Evolutionary conservation across 2,113 vertebrate genomes (phyloP).

Genomic region (Sigmodon hispidus): DNA sequence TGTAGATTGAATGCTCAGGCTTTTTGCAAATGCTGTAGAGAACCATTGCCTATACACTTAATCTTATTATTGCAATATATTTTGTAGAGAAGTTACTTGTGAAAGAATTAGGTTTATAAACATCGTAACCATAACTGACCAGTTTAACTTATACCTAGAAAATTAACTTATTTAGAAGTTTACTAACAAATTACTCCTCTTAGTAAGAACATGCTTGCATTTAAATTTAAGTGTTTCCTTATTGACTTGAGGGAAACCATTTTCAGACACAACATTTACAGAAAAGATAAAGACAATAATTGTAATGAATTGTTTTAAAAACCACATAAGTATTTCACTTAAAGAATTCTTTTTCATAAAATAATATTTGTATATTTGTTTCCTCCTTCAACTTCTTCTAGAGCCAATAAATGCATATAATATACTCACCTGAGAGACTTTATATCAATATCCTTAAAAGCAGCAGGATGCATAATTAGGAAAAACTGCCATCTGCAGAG

Average conservation of each 20-base stretch:
- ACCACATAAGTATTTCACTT: slow-evolving; percentile 1
- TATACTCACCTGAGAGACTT: slow-evolving; percentile 47
- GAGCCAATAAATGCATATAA: slow-evolving; percentile 51
- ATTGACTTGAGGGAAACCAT: not conserved
- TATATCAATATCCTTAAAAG: slow-evolving; percentile 54
- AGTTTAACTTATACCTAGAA: not conserved
- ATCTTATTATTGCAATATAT: not conserved
- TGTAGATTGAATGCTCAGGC: not conserved
- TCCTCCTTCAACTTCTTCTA: slow-evolving; percentile 48
- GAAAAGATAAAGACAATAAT: not conserved
- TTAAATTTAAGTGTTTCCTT: not conserved
- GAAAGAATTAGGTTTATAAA: slow-evolving; percentile 36
- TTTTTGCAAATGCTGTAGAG: not conserved
- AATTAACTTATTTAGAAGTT: not conserved
- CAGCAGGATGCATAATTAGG: slow-evolving; percentile 68
- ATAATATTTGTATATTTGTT: not conserved
- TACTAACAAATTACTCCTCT: slow-evolving; percentile 7
- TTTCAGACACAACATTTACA: not conserved
- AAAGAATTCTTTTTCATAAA: slow-evolving; percentile 1
- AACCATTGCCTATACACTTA: not conserved
- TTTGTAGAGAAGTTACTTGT: slow-evolving; percentile 21
- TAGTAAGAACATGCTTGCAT: not conserved
- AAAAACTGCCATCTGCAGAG: slow-evolving; percentile 60
- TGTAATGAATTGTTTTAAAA: slow-evolving; percentile 32
- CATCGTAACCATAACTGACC: not conserved